These are phyloP conservation scores for Mya arenaria DNA, from an alignment of 1,140 invertebrate genomes.

Conservation along the genomic window DNA sequence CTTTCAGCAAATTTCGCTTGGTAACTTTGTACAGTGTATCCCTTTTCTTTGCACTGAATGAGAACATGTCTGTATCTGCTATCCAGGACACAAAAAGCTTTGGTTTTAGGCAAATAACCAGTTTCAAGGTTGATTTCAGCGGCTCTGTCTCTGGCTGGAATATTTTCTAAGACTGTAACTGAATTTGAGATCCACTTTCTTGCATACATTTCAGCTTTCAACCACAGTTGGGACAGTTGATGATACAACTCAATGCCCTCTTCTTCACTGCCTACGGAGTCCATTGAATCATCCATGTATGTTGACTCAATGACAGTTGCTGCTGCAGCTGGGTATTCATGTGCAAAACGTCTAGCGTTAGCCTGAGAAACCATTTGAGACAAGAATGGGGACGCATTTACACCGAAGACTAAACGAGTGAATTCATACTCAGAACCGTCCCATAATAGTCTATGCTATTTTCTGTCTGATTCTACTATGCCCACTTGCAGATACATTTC, in stretches of 20 bases:
- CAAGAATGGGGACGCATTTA: conserved; percentile 43
- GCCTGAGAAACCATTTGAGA: conserved; percentile 31
- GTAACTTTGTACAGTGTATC: too few relatives aligned
- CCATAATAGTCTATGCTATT: conserved; percentile 47
- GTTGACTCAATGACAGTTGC: conserved; percentile 10
- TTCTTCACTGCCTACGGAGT: conserved; percentile 9
- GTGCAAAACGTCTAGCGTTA: conserved; percentile 11
- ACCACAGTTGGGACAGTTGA: not conserved
- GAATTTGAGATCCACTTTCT: too few relatives aligned
- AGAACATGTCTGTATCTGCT: too few relatives aligned
- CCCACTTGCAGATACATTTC: conserved; percentile 54
- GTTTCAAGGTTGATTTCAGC: too few relatives aligned
- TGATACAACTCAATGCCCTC: too few relatives aligned
- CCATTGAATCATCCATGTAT: conserved; percentile 25
- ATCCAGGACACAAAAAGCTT: too few relatives aligned
- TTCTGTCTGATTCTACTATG: conserved; percentile 4
- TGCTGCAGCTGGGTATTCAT: not conserved
- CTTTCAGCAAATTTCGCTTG: conserved; percentile 5
- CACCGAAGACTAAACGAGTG: conserved; percentile 33
- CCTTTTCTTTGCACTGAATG: too few relatives aligned
- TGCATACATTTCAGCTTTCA: conserved; percentile 13
- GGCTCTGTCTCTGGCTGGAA: too few relatives aligned
- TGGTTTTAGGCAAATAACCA: too few relatives aligned
- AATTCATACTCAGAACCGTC: conserved; percentile 41
- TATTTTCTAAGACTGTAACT: too few relatives aligned